phyloP scores from a whole-genome alignment of 2,797 vertebrate species.

The Scolopax bukidnonensis region DNA sequence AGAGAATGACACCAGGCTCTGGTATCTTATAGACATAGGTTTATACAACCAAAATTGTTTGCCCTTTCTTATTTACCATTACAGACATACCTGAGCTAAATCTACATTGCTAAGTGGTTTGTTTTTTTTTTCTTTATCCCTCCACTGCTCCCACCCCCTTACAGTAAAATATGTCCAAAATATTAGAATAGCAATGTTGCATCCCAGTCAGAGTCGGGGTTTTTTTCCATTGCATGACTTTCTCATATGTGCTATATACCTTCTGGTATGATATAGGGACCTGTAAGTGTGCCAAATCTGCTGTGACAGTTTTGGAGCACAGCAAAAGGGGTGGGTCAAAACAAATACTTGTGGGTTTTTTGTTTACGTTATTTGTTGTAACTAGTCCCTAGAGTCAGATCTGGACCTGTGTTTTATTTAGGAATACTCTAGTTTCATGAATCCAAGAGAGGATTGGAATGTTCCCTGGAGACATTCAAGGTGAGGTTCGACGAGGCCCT shows the following conservation, averaged over 20 bases:
- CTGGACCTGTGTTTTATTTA: not conserved
- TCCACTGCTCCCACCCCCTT: accelerated
- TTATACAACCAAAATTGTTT: not conserved
- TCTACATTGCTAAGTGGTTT: not conserved
- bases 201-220: not conserved
- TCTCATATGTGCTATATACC: not conserved
- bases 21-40: not conserved
- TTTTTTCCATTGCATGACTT: too few relatives aligned
- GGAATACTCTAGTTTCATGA: not conserved
- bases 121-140: not conserved
- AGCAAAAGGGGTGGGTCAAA: not conserved
- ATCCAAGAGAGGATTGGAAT: not conserved
- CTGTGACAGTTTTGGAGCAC: not conserved
- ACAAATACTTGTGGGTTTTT: not conserved
- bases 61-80: not conserved
- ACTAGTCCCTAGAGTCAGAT: not conserved
- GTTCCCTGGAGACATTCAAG: too few relatives aligned
- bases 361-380: not conserved
- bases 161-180: not conserved
- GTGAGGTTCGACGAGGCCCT: too few relatives aligned
- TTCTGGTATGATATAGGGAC: not conserved
- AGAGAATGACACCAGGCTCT: not conserved
- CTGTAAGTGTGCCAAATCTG: not conserved
- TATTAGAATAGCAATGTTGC: not conserved
- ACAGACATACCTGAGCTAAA: not conserved